These are phyloP conservation scores for Siniperca undulata DNA, from an alignment of 2,797 vertebrate species.

Conservation along the genomic window DNA sequence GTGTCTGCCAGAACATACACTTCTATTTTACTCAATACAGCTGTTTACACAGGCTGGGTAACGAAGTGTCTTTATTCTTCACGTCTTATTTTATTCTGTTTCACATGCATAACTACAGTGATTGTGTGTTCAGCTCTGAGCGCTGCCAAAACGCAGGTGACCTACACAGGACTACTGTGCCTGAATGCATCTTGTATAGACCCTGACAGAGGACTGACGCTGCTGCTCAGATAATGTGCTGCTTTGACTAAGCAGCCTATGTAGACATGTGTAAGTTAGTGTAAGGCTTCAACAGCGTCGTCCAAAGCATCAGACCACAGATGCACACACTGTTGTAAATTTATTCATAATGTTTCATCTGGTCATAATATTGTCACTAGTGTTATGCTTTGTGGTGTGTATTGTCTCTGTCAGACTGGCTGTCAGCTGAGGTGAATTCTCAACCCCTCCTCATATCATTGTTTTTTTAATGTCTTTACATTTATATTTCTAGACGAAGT, in stretches of 20 bases:
- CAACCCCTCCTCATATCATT: neutral
- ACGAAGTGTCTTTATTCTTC: neutral
- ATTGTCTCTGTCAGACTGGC: neutral
- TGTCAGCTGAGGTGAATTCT: neutral
- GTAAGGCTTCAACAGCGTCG: neutral
- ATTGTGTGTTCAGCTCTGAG: neutral
- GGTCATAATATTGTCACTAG: neutral
- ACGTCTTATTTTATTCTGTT: neutral
- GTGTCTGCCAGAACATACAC: neutral
- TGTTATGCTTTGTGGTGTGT: neutral
- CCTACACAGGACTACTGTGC: neutral
- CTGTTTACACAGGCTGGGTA: neutral
- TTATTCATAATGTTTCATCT: neutral
- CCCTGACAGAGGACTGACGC: neutral
- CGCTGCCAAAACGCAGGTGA: neutral
- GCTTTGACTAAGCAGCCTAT: neutral
- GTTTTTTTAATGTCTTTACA: neutral
- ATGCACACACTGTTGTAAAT: constrained; percentile 4
- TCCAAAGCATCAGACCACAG: neutral
- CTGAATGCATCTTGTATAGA: neutral
- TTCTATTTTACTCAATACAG: neutral
- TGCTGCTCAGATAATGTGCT: neutral
- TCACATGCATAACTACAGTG: neutral
- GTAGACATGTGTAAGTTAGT: neutral
- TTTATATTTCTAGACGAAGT: constrained; percentile 4